Base-by-base conservation (phyloP, 2,888 invertebrate species). In the Calameuta idolon region DNA sequence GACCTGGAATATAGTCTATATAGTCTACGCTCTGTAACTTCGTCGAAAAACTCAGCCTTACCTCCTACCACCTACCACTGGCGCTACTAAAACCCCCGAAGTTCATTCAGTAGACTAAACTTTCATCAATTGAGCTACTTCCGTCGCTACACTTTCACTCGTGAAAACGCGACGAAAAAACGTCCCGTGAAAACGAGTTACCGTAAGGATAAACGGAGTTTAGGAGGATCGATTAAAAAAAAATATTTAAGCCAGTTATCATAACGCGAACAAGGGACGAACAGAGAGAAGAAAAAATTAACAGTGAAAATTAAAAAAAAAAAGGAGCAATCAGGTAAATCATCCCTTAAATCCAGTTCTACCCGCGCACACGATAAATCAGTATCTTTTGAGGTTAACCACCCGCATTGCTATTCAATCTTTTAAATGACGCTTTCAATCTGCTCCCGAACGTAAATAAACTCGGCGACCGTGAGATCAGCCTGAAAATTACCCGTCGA, bases 401-500 rank as follows among this genome's bases (percentile, higher is more conserved):
- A 5, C 55, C 23, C 5, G 23, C 23, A 55, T 55, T 9, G 55
- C 23, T 9, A 23, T 23, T 15, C 9, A 55, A 55, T 55, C 23
- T 23, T 23, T 55, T 2, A 3, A 15, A 9, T 2, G 55, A 55
- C 15, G 5, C 15, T 40, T 40, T 40, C 15, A 5, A 40, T 15
- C 2, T 5, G 15, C 15, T 40, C 5, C 15, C 15, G 1, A 15
- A 5, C 1, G 5, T 15, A 40, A 15, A 40, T 40, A 5, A 40
- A 40, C 40, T 40, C 40, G 15, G 15, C 40, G 15, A 40, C 0
- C 40, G 37, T 37, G 40, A 40, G 75, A 75, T 75, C 69, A 69
- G 35, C 34, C 68, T 23, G 34, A 75, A 69, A 79, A 71, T 73
- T 82, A 83, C 77, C 79, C 77, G 79, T 81, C 80, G 77, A 23